Conservation (phyloP, 2,888 invertebrate species). For the Mantis religiosa region DNA sequence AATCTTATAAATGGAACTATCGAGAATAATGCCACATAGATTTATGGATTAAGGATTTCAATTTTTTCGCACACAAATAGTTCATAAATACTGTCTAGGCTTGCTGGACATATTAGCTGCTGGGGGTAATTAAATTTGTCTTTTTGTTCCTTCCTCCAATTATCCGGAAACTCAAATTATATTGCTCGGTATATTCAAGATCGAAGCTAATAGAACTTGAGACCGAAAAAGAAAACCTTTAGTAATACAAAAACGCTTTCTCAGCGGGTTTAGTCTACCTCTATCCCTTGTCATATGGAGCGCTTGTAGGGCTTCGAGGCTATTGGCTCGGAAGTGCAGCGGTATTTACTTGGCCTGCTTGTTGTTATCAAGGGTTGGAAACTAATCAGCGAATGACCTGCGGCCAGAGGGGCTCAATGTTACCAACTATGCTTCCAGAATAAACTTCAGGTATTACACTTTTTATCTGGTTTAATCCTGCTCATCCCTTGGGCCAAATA, state of each 20-base stretch:
- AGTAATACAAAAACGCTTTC: not conserved
- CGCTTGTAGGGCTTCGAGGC: no score
- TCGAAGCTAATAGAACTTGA: not conserved
- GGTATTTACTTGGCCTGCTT: not conserved
- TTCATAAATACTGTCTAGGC: no score
- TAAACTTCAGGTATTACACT: not conserved
- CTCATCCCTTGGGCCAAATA: not conserved
- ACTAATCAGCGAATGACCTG: not conserved
- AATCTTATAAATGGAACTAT: no score
- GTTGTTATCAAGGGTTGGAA: not conserved
- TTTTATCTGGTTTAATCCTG: not conserved
- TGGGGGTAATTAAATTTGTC: no score
- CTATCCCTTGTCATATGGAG: not conserved
- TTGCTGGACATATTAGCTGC: no score
- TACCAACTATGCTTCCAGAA: not conserved
- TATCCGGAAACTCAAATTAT: no score
- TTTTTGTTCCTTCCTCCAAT: no score
- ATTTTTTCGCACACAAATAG: no score
- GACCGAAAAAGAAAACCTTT: not conserved
- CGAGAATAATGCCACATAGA: no score
- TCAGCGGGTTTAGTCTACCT: not conserved
- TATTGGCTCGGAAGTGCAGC: not conserved
- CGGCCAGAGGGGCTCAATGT: not conserved
- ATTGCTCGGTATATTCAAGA: no score
- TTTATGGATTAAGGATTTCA: no score